Base-by-base conservation (phyloP, 2,888 invertebrate genomes). In the Latrodectus hesperus region DNA sequence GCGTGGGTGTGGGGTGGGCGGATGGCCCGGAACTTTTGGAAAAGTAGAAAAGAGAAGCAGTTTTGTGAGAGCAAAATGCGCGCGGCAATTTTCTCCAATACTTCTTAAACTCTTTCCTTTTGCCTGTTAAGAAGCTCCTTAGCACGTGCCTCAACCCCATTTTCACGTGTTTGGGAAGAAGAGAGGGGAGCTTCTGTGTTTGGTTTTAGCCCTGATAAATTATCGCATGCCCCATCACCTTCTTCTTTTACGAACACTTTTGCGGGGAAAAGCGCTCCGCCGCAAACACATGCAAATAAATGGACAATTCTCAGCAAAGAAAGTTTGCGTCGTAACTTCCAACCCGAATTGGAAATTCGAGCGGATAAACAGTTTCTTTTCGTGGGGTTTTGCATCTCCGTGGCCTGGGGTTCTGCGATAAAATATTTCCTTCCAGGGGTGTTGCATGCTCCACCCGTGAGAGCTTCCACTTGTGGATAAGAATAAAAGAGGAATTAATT, bases 1-100 rank as follows among this genome's bases (percentile, higher is more conserved):
- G 22, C 22, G 22, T 22, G 22, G 22, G 22, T 22, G 22, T 22
- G 22, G 22, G 22, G 79, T 26, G 38, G 10, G 65, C 64, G 53
- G 53, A 53, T 52, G 49, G 51, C 55, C 16, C n/a, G 51, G 72
- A 72, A 72, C 72, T 72, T 64, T 78, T 70, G 22, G 82, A 82
- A 82, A 85, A 79, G 71, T 55, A 81, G 80, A 81, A 81, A 86
- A 86, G 81, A 86, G 86, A 81, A 79, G 22, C 52, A 55, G 79
- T 84, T 74, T 65, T 78, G 68, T 17, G 74, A 82, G 67, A 49
- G 38, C 51, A 52, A 38, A 55, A 67, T 52, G 72, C 49, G 10
- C 14, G 49, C 0, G 64, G 72, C 65, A 84, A 84, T 74, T 84
- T 84, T 84, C 77, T 80, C 86, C 86, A 76, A 86, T 86, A 86